phyloP scores from a whole-genome alignment of 1,140 invertebrate species.

The Drosophila repletoides region DNA sequence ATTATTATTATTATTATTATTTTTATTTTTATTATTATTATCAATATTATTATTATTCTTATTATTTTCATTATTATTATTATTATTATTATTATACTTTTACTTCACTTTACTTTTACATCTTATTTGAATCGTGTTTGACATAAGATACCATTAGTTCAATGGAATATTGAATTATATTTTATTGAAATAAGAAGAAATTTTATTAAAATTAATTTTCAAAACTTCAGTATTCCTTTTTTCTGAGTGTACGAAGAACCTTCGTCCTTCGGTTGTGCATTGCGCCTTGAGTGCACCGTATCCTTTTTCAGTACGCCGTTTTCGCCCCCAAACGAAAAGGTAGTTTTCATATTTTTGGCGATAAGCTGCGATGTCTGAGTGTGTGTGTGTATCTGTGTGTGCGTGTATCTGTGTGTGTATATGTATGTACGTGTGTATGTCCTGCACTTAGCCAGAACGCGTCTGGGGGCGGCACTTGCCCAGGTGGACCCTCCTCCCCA shows the following conservation, averaged over 20 bases:
- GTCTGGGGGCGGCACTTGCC: conserved; percentile 18
- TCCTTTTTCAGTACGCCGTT: conserved; percentile 37
- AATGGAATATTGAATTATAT: too few species aligned
- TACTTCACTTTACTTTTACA: too few species aligned
- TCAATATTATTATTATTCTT: too few species aligned
- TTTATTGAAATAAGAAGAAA: too few species aligned
- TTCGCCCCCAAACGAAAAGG: conserved; percentile 50
- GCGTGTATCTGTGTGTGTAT: conserved; percentile 13
- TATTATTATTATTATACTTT: too few species aligned
- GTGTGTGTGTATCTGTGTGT: conserved; percentile 13
- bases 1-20: too few species aligned
- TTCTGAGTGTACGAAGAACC: not conserved
- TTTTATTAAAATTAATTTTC: too few species aligned
- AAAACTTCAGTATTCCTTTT: too few species aligned
- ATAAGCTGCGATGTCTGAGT: conserved; percentile 51
- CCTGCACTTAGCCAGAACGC: conserved; percentile 60
- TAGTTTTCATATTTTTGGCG: conserved; percentile 79
- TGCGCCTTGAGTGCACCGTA: conserved; percentile 58
- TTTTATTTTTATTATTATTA: too few species aligned
- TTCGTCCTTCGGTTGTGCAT: conserved; percentile 31
- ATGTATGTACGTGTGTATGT: conserved; percentile 3
- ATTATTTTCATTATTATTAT: too few species aligned
- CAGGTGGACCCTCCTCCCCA: conserved; percentile 21
- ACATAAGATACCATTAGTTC: too few species aligned
- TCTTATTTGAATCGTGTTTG: too few species aligned